phyloP scores from a whole-genome alignment of 2,113 vertebrate species.

The Dipodomys merriami region DNA sequence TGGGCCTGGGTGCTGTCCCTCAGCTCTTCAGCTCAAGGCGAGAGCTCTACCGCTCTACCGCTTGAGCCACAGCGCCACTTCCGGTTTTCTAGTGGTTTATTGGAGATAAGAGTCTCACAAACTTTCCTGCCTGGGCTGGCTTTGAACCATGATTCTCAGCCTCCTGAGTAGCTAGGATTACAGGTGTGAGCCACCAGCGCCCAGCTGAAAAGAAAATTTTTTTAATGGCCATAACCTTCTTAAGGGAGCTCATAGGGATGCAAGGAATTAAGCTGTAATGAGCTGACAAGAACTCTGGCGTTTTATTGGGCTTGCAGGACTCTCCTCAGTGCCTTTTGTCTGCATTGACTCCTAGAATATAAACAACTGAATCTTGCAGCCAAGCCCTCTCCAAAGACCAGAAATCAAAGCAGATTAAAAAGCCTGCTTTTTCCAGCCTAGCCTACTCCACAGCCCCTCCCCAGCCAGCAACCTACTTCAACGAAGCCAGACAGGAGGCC shows the following conservation, averaged over 20 bases:
- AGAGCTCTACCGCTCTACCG: too few relatives aligned
- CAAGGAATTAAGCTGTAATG: conserved; percentile 81
- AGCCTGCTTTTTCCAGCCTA: conserved; percentile 72
- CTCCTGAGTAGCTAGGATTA: too few relatives aligned
- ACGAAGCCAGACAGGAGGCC: conserved; percentile 67
- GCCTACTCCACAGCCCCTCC: conserved; percentile 34
- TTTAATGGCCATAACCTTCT: conserved; percentile 79
- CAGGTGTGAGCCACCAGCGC: too few relatives aligned
- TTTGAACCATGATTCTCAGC: too few relatives aligned
- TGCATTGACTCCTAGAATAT: conserved; percentile 78
- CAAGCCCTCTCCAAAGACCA: conserved; percentile 80
- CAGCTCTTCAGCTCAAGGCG: too few relatives aligned
- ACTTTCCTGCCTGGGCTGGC: too few relatives aligned
- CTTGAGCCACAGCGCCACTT: too few relatives aligned
- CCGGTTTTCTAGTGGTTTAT: too few relatives aligned
- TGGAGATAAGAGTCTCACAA: too few relatives aligned
- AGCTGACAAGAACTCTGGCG: conserved; percentile 78
- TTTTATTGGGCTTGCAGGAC: conserved; percentile 80
- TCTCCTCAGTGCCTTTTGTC: conserved; percentile 75
- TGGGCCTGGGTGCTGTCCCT: too few relatives aligned
- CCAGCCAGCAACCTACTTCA: conserved; percentile 57
- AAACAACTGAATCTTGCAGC: conserved; percentile 80
- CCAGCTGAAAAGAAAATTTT: conserved; percentile 60
- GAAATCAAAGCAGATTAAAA: conserved; percentile 85
- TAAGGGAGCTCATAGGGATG: conserved; percentile 76